These are phyloP conservation scores for Cheilosia scutellata DNA, from an alignment of 2,888 invertebrate species.

Conservation along the genomic window DNA sequence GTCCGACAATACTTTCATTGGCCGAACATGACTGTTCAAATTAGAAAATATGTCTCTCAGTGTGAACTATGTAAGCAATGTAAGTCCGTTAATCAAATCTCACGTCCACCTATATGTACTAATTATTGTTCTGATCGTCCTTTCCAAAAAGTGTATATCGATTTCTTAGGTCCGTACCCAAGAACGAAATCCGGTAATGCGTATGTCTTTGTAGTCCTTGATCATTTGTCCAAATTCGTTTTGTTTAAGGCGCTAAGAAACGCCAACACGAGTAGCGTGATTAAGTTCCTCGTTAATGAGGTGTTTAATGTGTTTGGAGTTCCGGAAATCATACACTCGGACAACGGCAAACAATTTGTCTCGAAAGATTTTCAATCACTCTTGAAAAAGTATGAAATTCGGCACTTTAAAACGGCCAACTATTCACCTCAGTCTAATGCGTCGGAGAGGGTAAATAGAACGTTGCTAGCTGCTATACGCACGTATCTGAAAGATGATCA, in stretches of 20 bases:
- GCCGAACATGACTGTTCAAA: constrained; percentile 23
- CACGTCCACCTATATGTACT: not conserved
- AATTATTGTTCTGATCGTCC: not conserved
- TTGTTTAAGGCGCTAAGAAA: not conserved
- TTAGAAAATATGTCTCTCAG: too few relatives aligned
- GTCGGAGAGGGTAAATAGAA: too few relatives aligned
- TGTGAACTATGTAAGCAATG: not conserved
- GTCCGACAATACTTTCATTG: constrained; percentile 1
- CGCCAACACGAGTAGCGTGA: not conserved
- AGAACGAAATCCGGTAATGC: constrained; percentile 11
- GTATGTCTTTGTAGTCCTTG: constrained; percentile 18
- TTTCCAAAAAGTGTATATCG: not conserved
- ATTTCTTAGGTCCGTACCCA: constrained; percentile 14
- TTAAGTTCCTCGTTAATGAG: not conserved
- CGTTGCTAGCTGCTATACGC: constrained; percentile 78
- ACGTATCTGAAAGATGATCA: constrained; percentile 61
- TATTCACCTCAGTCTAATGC: too few relatives aligned
- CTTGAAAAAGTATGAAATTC: constrained; percentile 6
- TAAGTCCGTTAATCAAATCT: constrained; percentile 1
- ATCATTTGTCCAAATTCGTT: constrained; percentile 3
- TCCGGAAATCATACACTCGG: constrained; percentile 52
- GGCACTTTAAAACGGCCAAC: constrained; percentile 42
- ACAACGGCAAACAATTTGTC: constrained; percentile 78
- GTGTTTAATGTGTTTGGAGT: constrained; percentile 25
- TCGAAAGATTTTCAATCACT: constrained; percentile 64